These are phyloP conservation scores for Sphaeramia orbicularis DNA, from an alignment of 2,797 vertebrate species.

Conservation along the genomic window DNA sequence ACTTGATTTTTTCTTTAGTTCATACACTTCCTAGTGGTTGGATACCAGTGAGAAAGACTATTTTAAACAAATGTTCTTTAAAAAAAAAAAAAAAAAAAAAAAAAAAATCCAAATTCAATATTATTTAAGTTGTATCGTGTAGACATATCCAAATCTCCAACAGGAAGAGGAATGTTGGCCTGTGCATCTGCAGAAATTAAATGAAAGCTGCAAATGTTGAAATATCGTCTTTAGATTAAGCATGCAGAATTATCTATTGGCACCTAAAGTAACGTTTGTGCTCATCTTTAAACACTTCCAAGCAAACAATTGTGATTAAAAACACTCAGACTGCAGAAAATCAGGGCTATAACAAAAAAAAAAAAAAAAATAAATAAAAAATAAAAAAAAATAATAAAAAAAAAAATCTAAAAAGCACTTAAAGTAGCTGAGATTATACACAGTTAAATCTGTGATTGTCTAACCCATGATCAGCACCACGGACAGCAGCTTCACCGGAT, in stretches of 20 bases:
- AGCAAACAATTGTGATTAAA: constrained; percentile 1
- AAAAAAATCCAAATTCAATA: background rate
- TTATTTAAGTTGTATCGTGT: too few relatives aligned
- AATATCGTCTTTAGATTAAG: background rate
- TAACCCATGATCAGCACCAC: constrained; percentile 65
- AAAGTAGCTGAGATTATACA: background rate
- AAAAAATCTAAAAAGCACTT: too few relatives aligned
- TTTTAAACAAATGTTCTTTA: constrained; percentile 4
- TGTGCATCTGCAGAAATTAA: background rate
- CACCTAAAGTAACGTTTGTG: background rate
- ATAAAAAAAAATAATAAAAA: too few relatives aligned
- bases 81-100: too few relatives aligned
- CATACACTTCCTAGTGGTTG: constrained; percentile 54
- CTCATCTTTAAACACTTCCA: background rate
- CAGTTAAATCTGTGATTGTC: background rate
- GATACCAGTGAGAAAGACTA: constrained; percentile 29
- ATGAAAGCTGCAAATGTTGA: background rate
- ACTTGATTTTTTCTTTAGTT: constrained; percentile 62
- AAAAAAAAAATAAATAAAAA: too few relatives aligned
- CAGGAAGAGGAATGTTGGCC: too few relatives aligned
- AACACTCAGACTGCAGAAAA: too few relatives aligned
- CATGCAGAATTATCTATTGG: background rate
- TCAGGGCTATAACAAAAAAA: too few relatives aligned
- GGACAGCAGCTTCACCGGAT: constrained; percentile 57
- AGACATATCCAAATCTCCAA: too few relatives aligned